A percentile compares a stretch with the other conserved stretches of the same genome.
Evolutionary conservation across 2,888 invertebrate species (phyloP).

Genomic region (Chrysopilus asiliformis): DNA sequence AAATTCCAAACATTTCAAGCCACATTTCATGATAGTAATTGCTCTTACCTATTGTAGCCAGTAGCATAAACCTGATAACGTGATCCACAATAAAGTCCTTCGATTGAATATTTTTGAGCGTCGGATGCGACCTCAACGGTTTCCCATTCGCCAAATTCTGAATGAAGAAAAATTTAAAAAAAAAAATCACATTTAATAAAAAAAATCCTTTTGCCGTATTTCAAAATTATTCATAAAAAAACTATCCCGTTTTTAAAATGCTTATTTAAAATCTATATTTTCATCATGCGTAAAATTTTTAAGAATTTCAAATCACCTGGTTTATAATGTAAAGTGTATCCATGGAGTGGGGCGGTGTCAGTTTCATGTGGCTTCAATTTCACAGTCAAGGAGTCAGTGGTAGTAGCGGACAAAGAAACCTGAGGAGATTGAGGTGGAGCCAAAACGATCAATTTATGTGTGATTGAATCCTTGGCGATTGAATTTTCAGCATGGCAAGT

Average conservation of each 20-base stretch:
- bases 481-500: slow-evolving; percentile 86
- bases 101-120: slow-evolving; percentile 71
- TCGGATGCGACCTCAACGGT: slow-evolving; percentile 66
- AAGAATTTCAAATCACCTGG: slow-evolving; percentile 42
- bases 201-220: background rate
- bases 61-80: slow-evolving; percentile 87
- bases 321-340: slow-evolving; percentile 84
- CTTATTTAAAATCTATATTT: background rate
- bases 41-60: slow-evolving; percentile 83
- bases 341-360: slow-evolving; percentile 79
- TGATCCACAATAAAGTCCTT: slow-evolving; percentile 82
- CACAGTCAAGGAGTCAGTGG: slow-evolving; percentile 59
- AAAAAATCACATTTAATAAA: background rate
- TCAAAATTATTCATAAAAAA: background rate
- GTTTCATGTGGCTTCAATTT: slow-evolving; percentile 58
- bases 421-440: slow-evolving; percentile 67
- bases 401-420: slow-evolving; percentile 58
- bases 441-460: slow-evolving; percentile 70
- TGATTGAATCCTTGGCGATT: slow-evolving; percentile 84
- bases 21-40: too few species aligned
- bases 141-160: slow-evolving; percentile 88
- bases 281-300: too few species aligned
- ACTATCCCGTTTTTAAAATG: too few species aligned
- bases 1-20: too few species aligned
- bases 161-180: background rate